Base-by-base conservation (phyloP, 2,113 vertebrate species). In the Lethenteron reissneri region DNA sequence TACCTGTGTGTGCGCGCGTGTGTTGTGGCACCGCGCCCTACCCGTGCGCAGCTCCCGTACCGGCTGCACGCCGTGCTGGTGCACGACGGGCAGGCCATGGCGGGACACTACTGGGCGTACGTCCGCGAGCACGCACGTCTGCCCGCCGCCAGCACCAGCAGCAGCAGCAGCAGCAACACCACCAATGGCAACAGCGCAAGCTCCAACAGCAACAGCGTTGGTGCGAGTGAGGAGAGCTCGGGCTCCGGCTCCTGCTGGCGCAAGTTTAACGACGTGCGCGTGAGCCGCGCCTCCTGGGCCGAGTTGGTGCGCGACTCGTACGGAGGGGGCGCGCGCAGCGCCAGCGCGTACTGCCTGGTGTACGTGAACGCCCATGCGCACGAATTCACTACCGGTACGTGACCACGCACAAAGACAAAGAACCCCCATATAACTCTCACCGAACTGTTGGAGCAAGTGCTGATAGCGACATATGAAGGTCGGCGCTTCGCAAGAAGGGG, bases 61-160 rank as follows among this genome's bases (percentile, higher is more conserved):
- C 83, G 75, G 58, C 81, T 99, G 70, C 94, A 99, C 0, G 92
- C 92, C 0, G 92, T 99, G 57, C 80, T 99, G 2, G 90, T 99
- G 3, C 94, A 99, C 0, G 92, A 99, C 74, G 94, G 94, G 25
- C 92, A 99, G 74, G 94, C 94, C 0, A 91, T 88, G 1, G 88
- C 91, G 0, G 92, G 94, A 3, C 94, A 99, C 77, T 99, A 99
- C 81, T 99, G 92, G 94, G 89, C 92, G n/a, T 99, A 90, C 72
- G 82, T 95, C 59, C n/a, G 64, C n/a, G 64, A 68, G 25, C 25
- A 21, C n/a, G 41, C 41, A 7, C 41, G 41, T 41, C 5, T 6
- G 3, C 41, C 41, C 41, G 41, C 41, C 41, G 41, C 41, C 25
- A 25, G 25, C 25, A 25, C 25, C 25, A 92, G 85, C 2, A 81